Conservation (phyloP, 1,140 invertebrate species). For the Nasonia longicornis region DNA sequence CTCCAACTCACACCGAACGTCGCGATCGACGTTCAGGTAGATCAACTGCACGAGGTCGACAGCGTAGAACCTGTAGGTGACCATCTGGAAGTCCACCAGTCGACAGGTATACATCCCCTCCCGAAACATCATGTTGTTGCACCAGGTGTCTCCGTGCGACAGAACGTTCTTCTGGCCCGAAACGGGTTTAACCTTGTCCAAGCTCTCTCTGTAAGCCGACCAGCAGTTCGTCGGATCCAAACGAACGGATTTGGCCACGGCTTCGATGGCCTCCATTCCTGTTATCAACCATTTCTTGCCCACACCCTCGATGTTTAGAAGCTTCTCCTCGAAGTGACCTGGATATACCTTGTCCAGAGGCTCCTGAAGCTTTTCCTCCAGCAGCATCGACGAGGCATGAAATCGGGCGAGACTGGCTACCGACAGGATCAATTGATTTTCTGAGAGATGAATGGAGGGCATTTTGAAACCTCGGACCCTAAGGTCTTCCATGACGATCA, state of each 20-base stretch:
- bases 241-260: neutral
- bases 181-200: neutral
- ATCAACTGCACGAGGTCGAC: constrained; percentile 5
- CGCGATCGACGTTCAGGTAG: neutral
- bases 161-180: neutral
- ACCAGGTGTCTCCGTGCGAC: constrained; percentile 11
- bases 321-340: neutral
- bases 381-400: constrained; percentile 21
- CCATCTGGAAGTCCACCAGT: constrained; percentile 32
- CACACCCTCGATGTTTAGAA: neutral
- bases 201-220: neutral
- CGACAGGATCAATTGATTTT: neutral
- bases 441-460: neutral
- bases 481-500: constrained; percentile 11
- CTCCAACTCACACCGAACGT: neutral
- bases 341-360: neutral
- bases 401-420: neutral
- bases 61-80: neutral
- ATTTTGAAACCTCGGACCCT: neutral
- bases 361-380: neutral
- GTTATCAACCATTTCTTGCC: neutral
- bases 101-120: neutral
- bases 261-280: neutral
- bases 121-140: constrained; percentile 23
- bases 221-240: neutral